phyloP scores from a whole-genome alignment of 2,113 vertebrate genomes.

The Otus sunia region DNA sequence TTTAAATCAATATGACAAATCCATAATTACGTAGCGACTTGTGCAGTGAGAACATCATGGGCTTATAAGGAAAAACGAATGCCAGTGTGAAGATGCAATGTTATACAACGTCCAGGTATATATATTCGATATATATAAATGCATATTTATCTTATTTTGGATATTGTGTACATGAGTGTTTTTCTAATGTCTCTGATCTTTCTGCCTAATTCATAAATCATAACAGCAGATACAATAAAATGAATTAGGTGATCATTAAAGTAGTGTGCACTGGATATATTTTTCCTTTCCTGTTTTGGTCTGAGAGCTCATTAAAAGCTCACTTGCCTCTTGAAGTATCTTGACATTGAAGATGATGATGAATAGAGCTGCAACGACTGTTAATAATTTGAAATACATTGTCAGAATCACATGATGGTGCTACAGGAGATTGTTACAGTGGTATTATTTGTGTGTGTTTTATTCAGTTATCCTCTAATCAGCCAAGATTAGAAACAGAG shows the following conservation, averaged over 20 bases:
- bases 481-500: constrained; percentile 33
- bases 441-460: constrained; percentile 53
- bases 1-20: constrained; percentile 62
- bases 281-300: constrained; percentile 4
- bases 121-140: not conserved
- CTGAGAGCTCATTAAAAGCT: constrained; percentile 69
- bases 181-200: not conserved
- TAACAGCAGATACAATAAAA: not conserved
- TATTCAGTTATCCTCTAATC: constrained; percentile 18
- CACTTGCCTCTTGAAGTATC: constrained; percentile 46
- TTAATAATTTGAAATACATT: constrained; percentile 52
- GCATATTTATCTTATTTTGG: not conserved
- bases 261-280: not conserved
- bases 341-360: constrained; percentile 59
- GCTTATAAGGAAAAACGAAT: not conserved
- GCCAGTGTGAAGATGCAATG: not conserved
- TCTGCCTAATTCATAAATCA: constrained; percentile 60
- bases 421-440: not conserved
- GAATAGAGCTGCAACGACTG: constrained; percentile 44
- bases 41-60: not conserved
- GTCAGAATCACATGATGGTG: constrained; percentile 10
- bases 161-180: not conserved
- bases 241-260: constrained; percentile 60
- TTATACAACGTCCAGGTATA: not conserved
- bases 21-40: not conserved